Evolutionary conservation across 2,888 invertebrate species (phyloP).

Genomic region (Brenthis hecate): DNA sequence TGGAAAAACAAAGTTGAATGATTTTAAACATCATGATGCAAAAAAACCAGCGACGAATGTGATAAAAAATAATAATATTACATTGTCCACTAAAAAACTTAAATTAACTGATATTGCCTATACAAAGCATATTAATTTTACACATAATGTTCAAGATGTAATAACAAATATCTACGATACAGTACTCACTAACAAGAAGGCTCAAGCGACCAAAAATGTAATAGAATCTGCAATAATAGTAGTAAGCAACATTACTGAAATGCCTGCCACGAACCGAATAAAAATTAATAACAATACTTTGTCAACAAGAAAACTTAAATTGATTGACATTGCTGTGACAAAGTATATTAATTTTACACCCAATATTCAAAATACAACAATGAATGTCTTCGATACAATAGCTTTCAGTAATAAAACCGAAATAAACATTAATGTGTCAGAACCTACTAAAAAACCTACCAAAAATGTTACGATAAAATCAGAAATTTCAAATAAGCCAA

Average conservation of each 20-base stretch:
- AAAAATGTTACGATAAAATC: neutral
- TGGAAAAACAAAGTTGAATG: neutral
- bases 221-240: too few relatives aligned
- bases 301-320: neutral
- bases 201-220: too few relatives aligned
- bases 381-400: neutral
- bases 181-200: too few relatives aligned
- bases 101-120: too few relatives aligned
- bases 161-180: too few relatives aligned
- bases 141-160: too few relatives aligned
- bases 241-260: too few relatives aligned
- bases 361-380: too few relatives aligned
- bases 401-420: neutral
- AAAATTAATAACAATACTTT: neutral
- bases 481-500: neutral
- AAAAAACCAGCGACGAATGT: too few relatives aligned
- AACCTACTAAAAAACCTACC: neutral
- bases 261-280: neutral
- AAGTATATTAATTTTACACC: neutral
- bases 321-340: neutral
- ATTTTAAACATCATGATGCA: neutral
- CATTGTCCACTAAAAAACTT: too few relatives aligned
- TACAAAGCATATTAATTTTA: too few relatives aligned
- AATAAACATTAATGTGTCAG: neutral
- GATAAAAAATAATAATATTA: too few relatives aligned